A percentile compares a stretch with the other conserved stretches of the same genome.
These are phyloP conservation scores for Anabas testudineus DNA, from an alignment of 2,797 vertebrate genomes.

Conservation along the genomic window DNA sequence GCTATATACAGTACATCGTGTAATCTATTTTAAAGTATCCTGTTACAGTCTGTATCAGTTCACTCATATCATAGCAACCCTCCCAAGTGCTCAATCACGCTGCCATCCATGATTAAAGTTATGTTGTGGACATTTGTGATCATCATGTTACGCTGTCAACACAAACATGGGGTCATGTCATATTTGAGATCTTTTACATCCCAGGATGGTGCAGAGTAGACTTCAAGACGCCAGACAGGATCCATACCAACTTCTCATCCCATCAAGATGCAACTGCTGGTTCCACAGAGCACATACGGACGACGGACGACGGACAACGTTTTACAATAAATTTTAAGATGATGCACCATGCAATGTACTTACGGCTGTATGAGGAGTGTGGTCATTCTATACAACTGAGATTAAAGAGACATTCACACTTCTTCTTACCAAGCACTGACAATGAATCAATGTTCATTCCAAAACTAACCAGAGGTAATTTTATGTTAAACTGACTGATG, in stretches of 20 bases:
- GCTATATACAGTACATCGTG: neutral
- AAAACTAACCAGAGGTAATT: slow-evolving; percentile 36
- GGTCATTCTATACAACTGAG: slow-evolving; percentile 21
- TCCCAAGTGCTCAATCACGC: neutral
- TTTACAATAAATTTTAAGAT: slow-evolving; percentile 39
- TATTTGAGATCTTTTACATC: slow-evolving; percentile 67
- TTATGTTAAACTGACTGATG: slow-evolving; percentile 2
- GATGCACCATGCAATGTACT: too few relatives aligned
- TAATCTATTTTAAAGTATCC: slow-evolving; percentile 4
- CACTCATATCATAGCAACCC: neutral
- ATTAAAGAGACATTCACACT: slow-evolving; percentile 11
- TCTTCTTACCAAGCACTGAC: slow-evolving; percentile 28
- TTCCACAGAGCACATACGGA: slow-evolving; percentile 63
- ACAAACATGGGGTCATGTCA: slow-evolving; percentile 56
- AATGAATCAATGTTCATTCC: slow-evolving; percentile 30
- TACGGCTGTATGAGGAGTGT: slow-evolving; percentile 14
- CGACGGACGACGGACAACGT: too few relatives aligned
- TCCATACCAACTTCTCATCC: slow-evolving; percentile 39
- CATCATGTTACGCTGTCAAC: slow-evolving; percentile 75
- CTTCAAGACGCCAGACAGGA: slow-evolving; percentile 61
- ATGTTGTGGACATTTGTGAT: slow-evolving; percentile 55
- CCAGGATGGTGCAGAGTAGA: slow-evolving; percentile 32
- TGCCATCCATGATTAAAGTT: slow-evolving; percentile 37
- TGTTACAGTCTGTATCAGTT: slow-evolving; percentile 1
- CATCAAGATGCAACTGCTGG: slow-evolving; percentile 38